Evolutionary conservation across 2,113 vertebrate species (phyloP), one percentile per base, ranked within the genome.

Genomic region (Platysteira castanea): DNA sequence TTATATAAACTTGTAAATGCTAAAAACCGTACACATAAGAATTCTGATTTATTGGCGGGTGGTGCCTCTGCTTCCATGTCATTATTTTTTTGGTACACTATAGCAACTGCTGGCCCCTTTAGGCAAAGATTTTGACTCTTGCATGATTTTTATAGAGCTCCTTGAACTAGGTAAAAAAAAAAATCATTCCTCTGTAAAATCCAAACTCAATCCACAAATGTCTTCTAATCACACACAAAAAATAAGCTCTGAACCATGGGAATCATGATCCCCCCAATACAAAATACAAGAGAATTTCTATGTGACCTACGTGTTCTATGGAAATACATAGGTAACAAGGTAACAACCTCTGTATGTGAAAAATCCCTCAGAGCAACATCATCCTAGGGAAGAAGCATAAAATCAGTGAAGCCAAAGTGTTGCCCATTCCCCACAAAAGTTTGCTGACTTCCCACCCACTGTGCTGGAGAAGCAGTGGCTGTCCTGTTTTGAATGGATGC

Each of bases 201-300:
- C 11, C 10, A 77, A 81, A 81, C 19, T 59, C 60, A 81, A 21
- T 47, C 28, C 39, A 75, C 37, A 84, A 74, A 11, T 26, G 31
- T 9, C 22, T 67, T 77, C 35, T 44, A 74, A n/a, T 46, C 39
- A 35, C 20, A 33, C 30, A 54, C 28, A 61, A 21, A 61, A 93
- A 79, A 54, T 26, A 74, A 64, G 10, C 31, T 41, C 46, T 59
- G 13, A 73, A 37, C 56, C 10, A 81, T 33, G 3, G 84, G 31
- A 92, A 76, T 13, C 0, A 0, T 41, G 50, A 76, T 47, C 80
- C 11, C 11, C 6, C 2, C 22, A 47, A 8, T 7, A 65, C 1
- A 1, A 93, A 89, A 70, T 50, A 50, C 5, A 64, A 28, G 44
- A 83, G 10, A 68, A 82, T 31, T 44, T 85, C 37, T 47, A 6